Conservation (phyloP, 2,797 vertebrate species). For the Knipowitschia caucasica region DNA sequence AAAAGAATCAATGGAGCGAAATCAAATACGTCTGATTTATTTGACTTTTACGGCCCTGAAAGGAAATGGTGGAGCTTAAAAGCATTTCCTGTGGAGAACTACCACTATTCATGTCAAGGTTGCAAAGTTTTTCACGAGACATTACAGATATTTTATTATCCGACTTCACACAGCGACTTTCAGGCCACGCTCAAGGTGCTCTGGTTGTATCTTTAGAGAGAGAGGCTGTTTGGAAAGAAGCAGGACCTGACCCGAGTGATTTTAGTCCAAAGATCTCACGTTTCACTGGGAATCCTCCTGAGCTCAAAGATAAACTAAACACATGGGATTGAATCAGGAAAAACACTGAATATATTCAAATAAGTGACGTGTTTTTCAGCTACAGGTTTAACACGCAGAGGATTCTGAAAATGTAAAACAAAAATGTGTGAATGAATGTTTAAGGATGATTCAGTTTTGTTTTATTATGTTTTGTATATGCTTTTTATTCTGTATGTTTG, state of each 20-base stretch:
- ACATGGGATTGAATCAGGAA: too few relatives aligned
- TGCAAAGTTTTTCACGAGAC: conserved; percentile 12
- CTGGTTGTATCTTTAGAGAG: not conserved
- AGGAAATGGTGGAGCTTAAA: conserved; percentile 19
- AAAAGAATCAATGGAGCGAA: conserved; percentile 36
- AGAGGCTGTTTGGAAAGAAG: not conserved
- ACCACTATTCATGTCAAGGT: conserved; percentile 10
- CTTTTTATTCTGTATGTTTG: too few relatives aligned
- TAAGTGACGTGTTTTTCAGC: too few relatives aligned
- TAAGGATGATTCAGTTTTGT: too few relatives aligned
- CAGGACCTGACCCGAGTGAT: not conserved
- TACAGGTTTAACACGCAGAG: too few relatives aligned
- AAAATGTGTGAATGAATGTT: too few relatives aligned
- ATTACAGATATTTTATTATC: conserved; percentile 10
- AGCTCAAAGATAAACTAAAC: too few relatives aligned
- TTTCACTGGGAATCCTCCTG: too few relatives aligned
- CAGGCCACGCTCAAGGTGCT: conserved; percentile 7
- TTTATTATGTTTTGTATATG: too few relatives aligned
- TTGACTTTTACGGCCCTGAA: conserved; percentile 29
- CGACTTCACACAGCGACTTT: not conserved
- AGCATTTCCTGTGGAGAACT: conserved; percentile 14
- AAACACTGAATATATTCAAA: too few relatives aligned
- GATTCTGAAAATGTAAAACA: too few relatives aligned
- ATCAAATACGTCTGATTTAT: conserved; percentile 28
- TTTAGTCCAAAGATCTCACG: not conserved